Evolutionary conservation across 2,888 invertebrate genomes (phyloP), one percentile per base, ranked within the genome.

Genomic region (Subacronicta megacephala): DNA sequence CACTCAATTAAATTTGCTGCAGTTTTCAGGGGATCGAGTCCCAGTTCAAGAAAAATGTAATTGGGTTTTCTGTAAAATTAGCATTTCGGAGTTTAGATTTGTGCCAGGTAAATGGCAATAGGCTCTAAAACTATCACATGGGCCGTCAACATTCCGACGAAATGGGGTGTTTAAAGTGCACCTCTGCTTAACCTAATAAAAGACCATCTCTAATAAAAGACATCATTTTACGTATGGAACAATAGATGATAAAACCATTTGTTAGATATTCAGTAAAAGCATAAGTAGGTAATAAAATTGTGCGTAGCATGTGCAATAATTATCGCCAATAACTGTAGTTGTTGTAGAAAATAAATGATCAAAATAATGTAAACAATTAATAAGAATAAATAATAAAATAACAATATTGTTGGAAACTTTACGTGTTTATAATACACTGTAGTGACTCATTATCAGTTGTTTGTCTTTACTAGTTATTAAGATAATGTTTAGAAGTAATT

Each of bases 391-490:
- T 31, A 31, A 46, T 10, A 10, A 36, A 9, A 23, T 13, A n/a
- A 9, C 2, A 36, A 35, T 26, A 35, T n/a, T 31, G 43, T 47
- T 58, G 55, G 67, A 75, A 72, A 72, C 31, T 65, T 71, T 60
- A 51, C 7, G 16, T 70, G 41, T 63, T 64, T 56, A 43, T 54
- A 52, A 58, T 35, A 29, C n/a, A 51, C 26, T 23, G 18, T 13
- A 57, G 6, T 45, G 44, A 62, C 38, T 52, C 40, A 64, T 41
- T 64, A 76, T 68, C 64, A 47, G 49, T 54, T 55, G 55, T 63
- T 51, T 54, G 46, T 47, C 38, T 46, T 38, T 13, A 33, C 36
- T 20, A 46, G 36, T 61, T 60, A 60, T 55, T 74, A 51, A 45
- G 67, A 52, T 71, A 63, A 35, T 29, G 10, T 23, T 43, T 49